Evolutionary conservation across 2,888 invertebrate genomes (phyloP), one percentile per base, ranked within the genome.

Genomic region (Zhuqinia jingwanae): DNA sequence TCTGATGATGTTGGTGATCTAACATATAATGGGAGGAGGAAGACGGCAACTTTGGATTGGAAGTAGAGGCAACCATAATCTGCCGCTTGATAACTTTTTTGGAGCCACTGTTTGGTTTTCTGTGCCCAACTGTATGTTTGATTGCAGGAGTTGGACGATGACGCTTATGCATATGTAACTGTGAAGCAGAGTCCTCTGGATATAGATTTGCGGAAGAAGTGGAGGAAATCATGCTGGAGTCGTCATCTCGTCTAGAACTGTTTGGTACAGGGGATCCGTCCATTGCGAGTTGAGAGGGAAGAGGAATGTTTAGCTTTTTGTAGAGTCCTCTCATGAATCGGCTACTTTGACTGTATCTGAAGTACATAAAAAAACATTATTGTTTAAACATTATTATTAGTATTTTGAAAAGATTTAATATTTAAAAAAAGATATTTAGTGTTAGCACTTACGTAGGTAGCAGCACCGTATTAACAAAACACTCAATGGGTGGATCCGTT

Each of bases 391-490:
- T n/a, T n/a, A n/a, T n/a, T n/a, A n/a, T n/a, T n/a, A n/a, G n/a
- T n/a, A n/a, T n/a, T n/a, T n/a, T n/a, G n/a, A 56, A 50, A 22
- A 17, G 30, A 42, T 20, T 53, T n/a, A 75, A 53, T 75, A 1
- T 60, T 30, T 60, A n/a, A 20, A 25, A 42, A 1, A 76, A 45
- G 22, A 20, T 77, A 11, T 70, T 45, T 30, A 45, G 8, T 22
- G 13, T 36, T 22, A 15, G 53, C 50, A 53, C 88, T 82, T 88
- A 89, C 88, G 75, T 79, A 0, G 83, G 81, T 2, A 88, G 68
- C 2, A 89, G 53, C 2, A 85, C 81, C 0, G 76, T 76, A 10
- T 81, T 87, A 0, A 89, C 70, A 42, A 89, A 89, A 36, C 82
- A 47, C 3, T 82, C 76, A 47, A 88, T 82, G 0, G 87, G 87